Conservation (phyloP, 2,888 invertebrate genomes). For the Esperia sulphurella region DNA sequence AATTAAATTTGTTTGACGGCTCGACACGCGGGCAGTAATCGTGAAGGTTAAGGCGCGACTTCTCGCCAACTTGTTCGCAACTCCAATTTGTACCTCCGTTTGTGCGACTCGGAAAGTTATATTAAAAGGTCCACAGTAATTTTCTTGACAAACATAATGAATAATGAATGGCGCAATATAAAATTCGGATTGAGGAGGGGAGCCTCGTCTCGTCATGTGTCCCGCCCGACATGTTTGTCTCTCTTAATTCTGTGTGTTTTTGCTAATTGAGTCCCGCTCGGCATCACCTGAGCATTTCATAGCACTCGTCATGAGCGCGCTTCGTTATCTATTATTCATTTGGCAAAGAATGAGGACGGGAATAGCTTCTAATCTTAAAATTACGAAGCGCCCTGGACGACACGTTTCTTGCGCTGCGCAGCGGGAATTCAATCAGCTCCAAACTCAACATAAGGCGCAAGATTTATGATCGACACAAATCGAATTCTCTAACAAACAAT, state of each 20-base stretch:
- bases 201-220: constrained; percentile 56
- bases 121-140: constrained; percentile 78
- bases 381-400: constrained; percentile 9
- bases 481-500: constrained; percentile 79
- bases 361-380: constrained; percentile 11
- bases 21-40: constrained; percentile 54
- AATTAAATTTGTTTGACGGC: constrained; percentile 61
- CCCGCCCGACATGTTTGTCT: constrained; percentile 68
- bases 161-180: constrained; percentile 74
- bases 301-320: constrained; percentile 28
- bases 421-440: constrained; percentile 70
- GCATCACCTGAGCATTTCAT: constrained; percentile 50
- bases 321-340: constrained; percentile 57
- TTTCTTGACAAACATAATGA: constrained; percentile 75
- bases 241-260: constrained; percentile 76
- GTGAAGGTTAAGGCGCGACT: constrained; percentile 58
- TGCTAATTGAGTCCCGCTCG: constrained; percentile 72
- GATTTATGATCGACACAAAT: constrained; percentile 79
- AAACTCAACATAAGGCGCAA: constrained; percentile 77
- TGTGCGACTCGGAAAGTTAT: constrained; percentile 69
- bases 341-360: constrained; percentile 49
- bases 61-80: constrained; percentile 58
- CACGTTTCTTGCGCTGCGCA: constrained; percentile 47
- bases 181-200: constrained; percentile 73
- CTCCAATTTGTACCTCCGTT: constrained; percentile 67